These are phyloP conservation scores for Patella caerulea DNA, from an alignment of 2,888 invertebrate genomes.

Conservation along the genomic window DNA sequence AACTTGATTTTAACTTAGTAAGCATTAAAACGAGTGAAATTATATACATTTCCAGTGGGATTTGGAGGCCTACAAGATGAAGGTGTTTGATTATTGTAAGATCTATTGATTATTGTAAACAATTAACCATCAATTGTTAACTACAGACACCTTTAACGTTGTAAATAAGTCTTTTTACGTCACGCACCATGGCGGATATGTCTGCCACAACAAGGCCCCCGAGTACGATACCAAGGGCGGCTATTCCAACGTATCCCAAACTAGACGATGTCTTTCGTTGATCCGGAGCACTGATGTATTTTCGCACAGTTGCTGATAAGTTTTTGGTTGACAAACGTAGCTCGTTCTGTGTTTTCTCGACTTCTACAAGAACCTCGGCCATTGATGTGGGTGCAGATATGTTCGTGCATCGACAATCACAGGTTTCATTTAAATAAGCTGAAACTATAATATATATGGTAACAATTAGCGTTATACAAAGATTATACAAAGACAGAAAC, in stretches of 20 bases:
- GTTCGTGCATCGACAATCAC: slow-evolving; percentile 1
- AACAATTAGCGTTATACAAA: too few relatives aligned
- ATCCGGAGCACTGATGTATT: slow-evolving; percentile 25
- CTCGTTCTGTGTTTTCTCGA: slow-evolving; percentile 23
- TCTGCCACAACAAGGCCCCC: slow-evolving; percentile 20
- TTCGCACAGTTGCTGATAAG: slow-evolving; percentile 23
- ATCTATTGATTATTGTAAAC: too few relatives aligned
- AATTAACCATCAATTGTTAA: not conserved
- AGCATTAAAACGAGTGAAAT: too few relatives aligned
- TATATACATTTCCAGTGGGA: too few relatives aligned
- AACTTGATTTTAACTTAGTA: too few relatives aligned
- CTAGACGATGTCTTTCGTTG: slow-evolving; percentile 15
- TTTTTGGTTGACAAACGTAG: slow-evolving; percentile 21
- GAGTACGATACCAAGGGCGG: slow-evolving; percentile 17
- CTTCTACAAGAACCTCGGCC: slow-evolving; percentile 16
- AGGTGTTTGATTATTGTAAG: too few relatives aligned
- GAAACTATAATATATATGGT: not conserved
- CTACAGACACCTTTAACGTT: not conserved
- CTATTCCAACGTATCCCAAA: slow-evolving; percentile 18
- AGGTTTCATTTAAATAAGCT: not conserved
- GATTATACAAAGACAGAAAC: too few relatives aligned
- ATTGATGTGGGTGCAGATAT: not conserved
- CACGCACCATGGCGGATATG: not conserved
- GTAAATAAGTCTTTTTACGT: not conserved
- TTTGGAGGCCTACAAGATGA: too few relatives aligned